Conservation (phyloP, 2,113 vertebrate species). For the Gallinago undulata region DNA sequence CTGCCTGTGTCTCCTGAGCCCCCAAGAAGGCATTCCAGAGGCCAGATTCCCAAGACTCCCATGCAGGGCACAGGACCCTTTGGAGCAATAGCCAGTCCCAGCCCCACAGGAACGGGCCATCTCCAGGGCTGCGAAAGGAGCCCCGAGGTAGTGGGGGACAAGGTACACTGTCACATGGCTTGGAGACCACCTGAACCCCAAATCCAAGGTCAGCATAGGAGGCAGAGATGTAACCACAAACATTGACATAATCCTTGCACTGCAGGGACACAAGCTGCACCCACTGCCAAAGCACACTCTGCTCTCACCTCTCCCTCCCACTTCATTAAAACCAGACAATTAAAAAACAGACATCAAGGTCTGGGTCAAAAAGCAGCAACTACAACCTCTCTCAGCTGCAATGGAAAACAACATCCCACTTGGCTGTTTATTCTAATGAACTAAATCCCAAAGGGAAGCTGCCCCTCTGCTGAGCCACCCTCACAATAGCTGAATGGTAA, state of each 20-base stretch:
- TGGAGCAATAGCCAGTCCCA: not conserved
- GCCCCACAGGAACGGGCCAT: rapidly evolving
- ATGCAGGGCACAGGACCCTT: not conserved
- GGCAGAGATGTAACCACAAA: not conserved
- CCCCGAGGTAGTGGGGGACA: not conserved
- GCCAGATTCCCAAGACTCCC: not conserved
- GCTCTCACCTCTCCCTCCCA: rapidly evolving
- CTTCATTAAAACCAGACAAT: not conserved
- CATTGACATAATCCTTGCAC: not conserved
- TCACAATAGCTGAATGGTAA: not conserved
- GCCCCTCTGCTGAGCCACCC: not conserved
- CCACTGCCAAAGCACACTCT: not conserved
- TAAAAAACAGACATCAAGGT: not conserved
- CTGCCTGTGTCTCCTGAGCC: not conserved
- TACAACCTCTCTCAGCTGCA: not conserved
- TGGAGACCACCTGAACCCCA: not conserved
- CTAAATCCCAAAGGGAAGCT: not conserved
- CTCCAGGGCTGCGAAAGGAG: not conserved
- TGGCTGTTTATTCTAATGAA: not conserved
- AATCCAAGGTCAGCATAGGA: not conserved
- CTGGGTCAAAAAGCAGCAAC: not conserved
- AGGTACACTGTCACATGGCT: rapidly evolving
- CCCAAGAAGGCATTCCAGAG: not conserved
- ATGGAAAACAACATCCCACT: constrained; percentile 19
- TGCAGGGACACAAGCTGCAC: not conserved